These are phyloP conservation scores for Pseudocheirus occidentalis DNA, from an alignment of 2,797 vertebrate species.

Conservation along the genomic window DNA sequence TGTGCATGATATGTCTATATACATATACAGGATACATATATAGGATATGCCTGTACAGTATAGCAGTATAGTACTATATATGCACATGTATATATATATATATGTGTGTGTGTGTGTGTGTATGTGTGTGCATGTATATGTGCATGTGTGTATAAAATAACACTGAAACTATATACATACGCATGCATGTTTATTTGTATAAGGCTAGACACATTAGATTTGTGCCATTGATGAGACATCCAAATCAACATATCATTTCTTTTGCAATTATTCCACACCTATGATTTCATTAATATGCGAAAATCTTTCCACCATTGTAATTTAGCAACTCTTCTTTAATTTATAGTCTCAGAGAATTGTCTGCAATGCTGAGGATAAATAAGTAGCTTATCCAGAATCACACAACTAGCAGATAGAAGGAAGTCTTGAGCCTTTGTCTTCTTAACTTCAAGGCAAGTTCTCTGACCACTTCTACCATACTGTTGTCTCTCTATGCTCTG, in stretches of 20 bases:
- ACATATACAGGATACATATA: too few relatives aligned
- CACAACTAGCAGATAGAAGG: not conserved
- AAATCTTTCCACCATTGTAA: not conserved
- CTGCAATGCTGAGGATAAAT: not conserved
- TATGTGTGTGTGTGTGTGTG: too few relatives aligned
- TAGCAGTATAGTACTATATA: too few relatives aligned
- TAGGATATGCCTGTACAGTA: too few relatives aligned
- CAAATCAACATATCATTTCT: not conserved
- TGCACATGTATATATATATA: too few relatives aligned
- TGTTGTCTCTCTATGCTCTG: not conserved
- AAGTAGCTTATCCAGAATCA: not conserved
- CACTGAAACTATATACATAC: too few relatives aligned
- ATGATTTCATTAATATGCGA: not conserved
- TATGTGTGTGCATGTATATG: too few relatives aligned
- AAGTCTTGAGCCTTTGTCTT: not conserved
- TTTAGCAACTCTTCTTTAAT: not conserved
- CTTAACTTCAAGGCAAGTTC: not conserved
- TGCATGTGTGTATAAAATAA: too few relatives aligned
- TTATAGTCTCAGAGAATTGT: not conserved
- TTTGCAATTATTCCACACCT: not conserved
- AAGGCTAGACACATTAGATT: not conserved
- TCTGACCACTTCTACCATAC: not conserved
- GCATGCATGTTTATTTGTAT: too few relatives aligned
- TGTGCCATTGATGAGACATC: not conserved
- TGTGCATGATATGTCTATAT: too few relatives aligned